phyloP scores from a whole-genome alignment of 2,888 invertebrate species.

The Tridacna gigas region DNA sequence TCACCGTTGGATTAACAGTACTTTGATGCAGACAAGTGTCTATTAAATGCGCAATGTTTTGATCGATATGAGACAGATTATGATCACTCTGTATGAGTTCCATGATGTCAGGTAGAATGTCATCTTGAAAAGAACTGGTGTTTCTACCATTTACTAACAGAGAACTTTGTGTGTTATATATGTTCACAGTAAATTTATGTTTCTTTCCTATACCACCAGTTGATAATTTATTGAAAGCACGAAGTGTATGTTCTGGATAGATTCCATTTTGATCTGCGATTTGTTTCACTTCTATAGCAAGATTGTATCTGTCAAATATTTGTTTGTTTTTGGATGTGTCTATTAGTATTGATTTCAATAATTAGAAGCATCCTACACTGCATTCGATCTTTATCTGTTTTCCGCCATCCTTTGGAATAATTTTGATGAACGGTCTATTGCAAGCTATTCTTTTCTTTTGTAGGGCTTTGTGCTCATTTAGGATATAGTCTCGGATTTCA shows the following conservation, averaged over 20 bases:
- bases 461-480: too few relatives aligned
- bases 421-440: too few relatives aligned
- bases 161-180: neutral
- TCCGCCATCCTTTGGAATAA: too few relatives aligned
- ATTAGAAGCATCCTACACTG: neutral
- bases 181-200: neutral
- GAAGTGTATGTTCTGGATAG: neutral
- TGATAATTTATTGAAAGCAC: neutral
- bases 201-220: too few relatives aligned
- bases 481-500: too few relatives aligned
- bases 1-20: neutral
- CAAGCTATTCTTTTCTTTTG: too few relatives aligned
- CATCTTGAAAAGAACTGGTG: neutral
- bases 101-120: neutral
- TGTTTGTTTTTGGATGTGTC: neutral
- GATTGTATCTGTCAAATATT: neutral
- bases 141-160: neutral
- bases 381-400: too few relatives aligned
- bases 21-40: neutral
- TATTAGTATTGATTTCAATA: neutral
- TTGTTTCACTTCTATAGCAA: too few relatives aligned
- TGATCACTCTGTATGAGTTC: neutral
- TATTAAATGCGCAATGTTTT: neutral
- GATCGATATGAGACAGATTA: neutral
- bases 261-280: neutral